These are phyloP conservation scores for Trachemys scripta DNA, from an alignment of 2,113 vertebrate genomes.

Conservation along the genomic window DNA sequence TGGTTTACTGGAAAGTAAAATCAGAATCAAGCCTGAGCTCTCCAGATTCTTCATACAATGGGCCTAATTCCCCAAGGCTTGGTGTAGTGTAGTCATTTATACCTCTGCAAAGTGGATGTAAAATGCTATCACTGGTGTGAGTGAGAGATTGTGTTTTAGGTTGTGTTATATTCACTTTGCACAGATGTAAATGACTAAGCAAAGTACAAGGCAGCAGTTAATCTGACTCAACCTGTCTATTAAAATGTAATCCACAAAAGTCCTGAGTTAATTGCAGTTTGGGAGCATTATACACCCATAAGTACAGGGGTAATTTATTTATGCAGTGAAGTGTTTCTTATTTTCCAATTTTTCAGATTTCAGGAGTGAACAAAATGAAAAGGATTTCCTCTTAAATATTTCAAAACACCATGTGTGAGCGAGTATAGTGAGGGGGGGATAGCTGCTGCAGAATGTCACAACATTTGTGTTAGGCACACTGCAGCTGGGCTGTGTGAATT, in stretches of 20 bases:
- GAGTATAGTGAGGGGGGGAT: neutral
- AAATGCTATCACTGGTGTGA: neutral
- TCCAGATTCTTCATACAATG: neutral
- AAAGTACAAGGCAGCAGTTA: neutral
- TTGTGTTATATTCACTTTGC: neutral
- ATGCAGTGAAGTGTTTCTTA: neutral
- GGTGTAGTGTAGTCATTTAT: neutral
- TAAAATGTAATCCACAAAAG: neutral
- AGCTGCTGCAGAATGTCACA: slow-evolving; percentile 18
- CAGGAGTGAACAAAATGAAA: slow-evolving; percentile 17
- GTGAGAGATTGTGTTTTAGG: neutral
- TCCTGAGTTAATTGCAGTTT: neutral
- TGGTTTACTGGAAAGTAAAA: neutral
- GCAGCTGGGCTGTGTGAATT: rapidly evolving
- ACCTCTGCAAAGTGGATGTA: neutral
- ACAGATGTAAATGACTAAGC: neutral
- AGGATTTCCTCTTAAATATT: slow-evolving; percentile 30
- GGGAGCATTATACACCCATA: neutral
- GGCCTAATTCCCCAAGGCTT: neutral
- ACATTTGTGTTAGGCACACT: slow-evolving; percentile 35
- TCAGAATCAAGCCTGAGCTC: neutral
- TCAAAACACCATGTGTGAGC: slow-evolving; percentile 41
- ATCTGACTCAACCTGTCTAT: neutral
- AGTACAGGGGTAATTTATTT: neutral
- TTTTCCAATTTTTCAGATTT: neutral